These are phyloP conservation scores for Linepithema humile DNA, from an alignment of 1,140 invertebrate species.

Conservation along the genomic window DNA sequence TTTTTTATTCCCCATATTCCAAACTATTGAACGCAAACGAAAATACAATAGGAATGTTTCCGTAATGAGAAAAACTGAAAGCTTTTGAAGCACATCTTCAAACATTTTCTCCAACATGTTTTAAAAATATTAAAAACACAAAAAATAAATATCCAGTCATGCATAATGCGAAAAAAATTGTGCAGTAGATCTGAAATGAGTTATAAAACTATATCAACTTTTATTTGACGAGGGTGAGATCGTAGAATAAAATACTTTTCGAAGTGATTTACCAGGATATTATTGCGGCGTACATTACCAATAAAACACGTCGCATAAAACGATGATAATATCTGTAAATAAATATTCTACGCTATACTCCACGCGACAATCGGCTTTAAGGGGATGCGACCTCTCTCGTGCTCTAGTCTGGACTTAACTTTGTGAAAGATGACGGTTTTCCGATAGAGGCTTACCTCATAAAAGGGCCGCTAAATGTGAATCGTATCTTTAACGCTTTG, in stretches of 20 bases:
- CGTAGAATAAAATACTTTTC: background rate
- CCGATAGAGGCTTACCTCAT: conserved; percentile 39
- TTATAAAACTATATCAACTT: background rate
- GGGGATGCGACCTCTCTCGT: conserved; percentile 5
- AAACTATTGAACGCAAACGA: background rate
- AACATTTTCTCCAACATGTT: background rate
- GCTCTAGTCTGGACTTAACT: conserved; percentile 22
- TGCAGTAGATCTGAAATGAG: too few species aligned
- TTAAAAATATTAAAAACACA: background rate
- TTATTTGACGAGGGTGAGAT: background rate
- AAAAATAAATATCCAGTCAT: background rate
- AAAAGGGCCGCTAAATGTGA: conserved; percentile 6
- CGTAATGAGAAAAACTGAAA: background rate
- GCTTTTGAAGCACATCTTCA: background rate
- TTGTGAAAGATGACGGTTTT: conserved; percentile 19
- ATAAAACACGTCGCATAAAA: conserved; percentile 10
- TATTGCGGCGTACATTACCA: background rate
- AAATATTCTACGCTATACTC: conserved; percentile 25
- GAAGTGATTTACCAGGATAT: background rate
- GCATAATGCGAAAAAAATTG: background rate
- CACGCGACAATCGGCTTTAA: conserved; percentile 39
- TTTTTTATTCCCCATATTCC: background rate
- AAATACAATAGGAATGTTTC: background rate
- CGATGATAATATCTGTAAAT: conserved; percentile 29
- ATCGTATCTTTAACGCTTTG: conserved; percentile 19